phyloP scores from a whole-genome alignment of 2,797 vertebrate genomes.

The Syngnathus rostellatus region DNA sequence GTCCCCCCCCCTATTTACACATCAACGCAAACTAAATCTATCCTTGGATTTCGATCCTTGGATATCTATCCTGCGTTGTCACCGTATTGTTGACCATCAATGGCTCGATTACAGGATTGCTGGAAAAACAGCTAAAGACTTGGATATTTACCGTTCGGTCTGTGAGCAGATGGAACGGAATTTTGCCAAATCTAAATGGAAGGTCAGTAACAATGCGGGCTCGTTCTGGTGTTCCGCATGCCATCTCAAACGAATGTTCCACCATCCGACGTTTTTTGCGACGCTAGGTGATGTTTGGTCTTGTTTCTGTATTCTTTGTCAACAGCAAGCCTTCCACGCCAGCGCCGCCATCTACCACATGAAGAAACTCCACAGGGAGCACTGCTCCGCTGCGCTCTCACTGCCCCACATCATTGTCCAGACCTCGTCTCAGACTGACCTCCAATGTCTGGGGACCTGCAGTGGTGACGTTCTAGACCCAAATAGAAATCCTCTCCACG shows the following conservation, averaged over 20 bases:
- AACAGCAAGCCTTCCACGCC: conserved; percentile 82
- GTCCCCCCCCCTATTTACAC: conserved; percentile 21
- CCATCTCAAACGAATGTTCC: too few species aligned
- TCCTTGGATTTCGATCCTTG: too few species aligned
- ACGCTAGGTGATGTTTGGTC: too few species aligned
- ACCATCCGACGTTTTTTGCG: too few species aligned
- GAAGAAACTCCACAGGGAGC: conserved; percentile 68
- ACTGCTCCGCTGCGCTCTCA: conserved; percentile 5
- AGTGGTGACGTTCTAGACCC: conserved; percentile 24
- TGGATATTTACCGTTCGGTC: conserved; percentile 83
- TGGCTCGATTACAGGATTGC: conserved; percentile 73
- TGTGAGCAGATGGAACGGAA: conserved; percentile 88
- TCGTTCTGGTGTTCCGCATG: not conserved
- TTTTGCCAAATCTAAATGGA: conserved; percentile 92
- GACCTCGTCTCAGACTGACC: conserved; percentile 23
- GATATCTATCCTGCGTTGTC: too few species aligned
- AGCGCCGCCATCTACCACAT: conserved; percentile 78
- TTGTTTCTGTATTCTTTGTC: not conserved
- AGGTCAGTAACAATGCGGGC: conserved; percentile 64
- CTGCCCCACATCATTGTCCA: conserved; percentile 35
- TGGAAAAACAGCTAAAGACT: conserved; percentile 76
- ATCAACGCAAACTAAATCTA: not conserved
- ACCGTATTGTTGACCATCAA: too few species aligned
- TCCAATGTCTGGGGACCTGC: not conserved
- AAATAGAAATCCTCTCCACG: conserved; percentile 47